Conservation (phyloP, 1,140 invertebrate genomes). For the Panagrolaimus sp. region DNA sequence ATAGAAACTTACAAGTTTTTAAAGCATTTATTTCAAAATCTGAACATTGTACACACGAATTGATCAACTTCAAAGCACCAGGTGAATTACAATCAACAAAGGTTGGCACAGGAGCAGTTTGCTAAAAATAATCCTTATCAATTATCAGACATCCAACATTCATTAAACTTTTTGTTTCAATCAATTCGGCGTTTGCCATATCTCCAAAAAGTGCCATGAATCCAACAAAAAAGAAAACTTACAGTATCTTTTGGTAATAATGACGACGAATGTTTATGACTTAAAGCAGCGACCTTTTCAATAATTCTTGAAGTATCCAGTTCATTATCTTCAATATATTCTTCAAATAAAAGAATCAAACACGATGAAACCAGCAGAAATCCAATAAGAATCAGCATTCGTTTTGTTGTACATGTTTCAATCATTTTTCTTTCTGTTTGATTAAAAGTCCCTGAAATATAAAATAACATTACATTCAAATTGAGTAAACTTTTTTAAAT, state of each 20-base stretch:
- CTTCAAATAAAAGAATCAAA: slow-evolving; percentile 29
- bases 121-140: no score
- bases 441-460: no score
- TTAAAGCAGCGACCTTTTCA: not conserved
- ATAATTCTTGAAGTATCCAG: slow-evolving; percentile 26
- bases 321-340: slow-evolving; percentile 30
- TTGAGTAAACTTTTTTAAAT: not conserved
- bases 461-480: no score
- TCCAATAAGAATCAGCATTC: slow-evolving; percentile 27
- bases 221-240: no score
- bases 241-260: no score
- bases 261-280: no score
- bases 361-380: slow-evolving; percentile 23
- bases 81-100: slow-evolving; percentile 7
- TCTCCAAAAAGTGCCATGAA: no score
- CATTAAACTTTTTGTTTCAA: no score
- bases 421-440: slow-evolving; percentile 18
- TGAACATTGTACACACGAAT: slow-evolving; percentile 26
- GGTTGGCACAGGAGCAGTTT: no score
- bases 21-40: slow-evolving; percentile 29
- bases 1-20: slow-evolving; percentile 23
- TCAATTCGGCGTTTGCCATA: no score
- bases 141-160: no score
- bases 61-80: slow-evolving; percentile 19
- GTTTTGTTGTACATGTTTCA: slow-evolving; percentile 24